These are phyloP conservation scores for Tretioscincus oriximinensis DNA, from an alignment of 2,113 vertebrate species.

Conservation along the genomic window DNA sequence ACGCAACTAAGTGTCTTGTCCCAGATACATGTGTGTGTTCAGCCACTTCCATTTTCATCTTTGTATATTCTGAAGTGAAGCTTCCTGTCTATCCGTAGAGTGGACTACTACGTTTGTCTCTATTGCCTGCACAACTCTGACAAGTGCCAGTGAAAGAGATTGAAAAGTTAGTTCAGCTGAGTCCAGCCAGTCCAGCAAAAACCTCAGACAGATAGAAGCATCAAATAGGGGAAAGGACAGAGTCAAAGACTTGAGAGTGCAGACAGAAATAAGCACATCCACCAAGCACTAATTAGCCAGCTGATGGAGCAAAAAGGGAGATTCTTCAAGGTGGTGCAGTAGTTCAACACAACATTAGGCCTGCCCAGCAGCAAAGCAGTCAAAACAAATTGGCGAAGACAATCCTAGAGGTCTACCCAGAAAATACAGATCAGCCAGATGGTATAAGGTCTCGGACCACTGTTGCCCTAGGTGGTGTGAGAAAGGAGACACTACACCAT, in stretches of 20 bases:
- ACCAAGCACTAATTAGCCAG: conserved; percentile 43
- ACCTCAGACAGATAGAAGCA: accelerated
- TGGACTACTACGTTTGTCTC: conserved; percentile 1
- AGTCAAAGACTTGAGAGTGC: background rate
- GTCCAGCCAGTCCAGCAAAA: conserved; percentile 7
- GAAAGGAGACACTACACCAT: conserved; percentile 12
- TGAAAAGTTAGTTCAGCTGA: conserved; percentile 21
- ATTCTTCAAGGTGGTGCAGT: conserved; percentile 47
- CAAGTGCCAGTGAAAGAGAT: conserved; percentile 23
- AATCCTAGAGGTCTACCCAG: conserved; percentile 50
- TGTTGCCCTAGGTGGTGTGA: conserved; percentile 34
- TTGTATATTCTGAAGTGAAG: background rate
- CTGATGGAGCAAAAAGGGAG: conserved; percentile 28
- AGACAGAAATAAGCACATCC: conserved; percentile 31
- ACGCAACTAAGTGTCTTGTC: too few species aligned
- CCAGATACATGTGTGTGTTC: too few species aligned
- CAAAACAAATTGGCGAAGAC: conserved; percentile 60
- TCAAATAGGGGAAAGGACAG: conserved; percentile 11
- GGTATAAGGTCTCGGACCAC: conserved; percentile 48
- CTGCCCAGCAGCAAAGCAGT: conserved; percentile 54
- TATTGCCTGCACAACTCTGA: conserved; percentile 28
- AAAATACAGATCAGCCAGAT: conserved; percentile 58
- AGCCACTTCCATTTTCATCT: conserved; percentile 14
- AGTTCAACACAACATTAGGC: background rate
- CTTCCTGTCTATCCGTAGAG: conserved; percentile 10